These are phyloP conservation scores for Prorops nasuta DNA, from an alignment of 1,140 invertebrate genomes.

Conservation along the genomic window DNA sequence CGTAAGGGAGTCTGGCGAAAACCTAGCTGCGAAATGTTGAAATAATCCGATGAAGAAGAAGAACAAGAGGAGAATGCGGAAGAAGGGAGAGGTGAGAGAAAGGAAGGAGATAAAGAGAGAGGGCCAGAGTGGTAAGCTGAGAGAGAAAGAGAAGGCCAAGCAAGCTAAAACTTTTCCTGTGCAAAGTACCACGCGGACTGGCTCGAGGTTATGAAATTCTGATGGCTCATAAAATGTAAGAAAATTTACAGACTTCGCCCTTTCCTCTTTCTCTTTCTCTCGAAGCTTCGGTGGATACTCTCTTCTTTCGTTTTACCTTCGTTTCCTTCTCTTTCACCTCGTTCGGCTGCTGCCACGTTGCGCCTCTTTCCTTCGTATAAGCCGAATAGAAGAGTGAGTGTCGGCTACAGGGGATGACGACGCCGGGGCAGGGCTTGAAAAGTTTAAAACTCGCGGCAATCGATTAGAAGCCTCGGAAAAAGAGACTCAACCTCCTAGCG, in stretches of 20 bases:
- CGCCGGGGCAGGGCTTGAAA: conserved; percentile 34
- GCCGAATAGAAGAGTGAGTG: conserved; percentile 24
- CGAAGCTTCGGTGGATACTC: conserved; percentile 10
- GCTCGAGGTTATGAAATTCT: conserved; percentile 60
- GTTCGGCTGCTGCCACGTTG: neutral
- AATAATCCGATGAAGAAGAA: too few relatives aligned
- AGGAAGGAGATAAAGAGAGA: conserved; percentile 26
- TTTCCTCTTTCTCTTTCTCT: conserved; percentile 22
- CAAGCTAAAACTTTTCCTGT: conserved; percentile 52
- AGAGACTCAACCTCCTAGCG: conserved; percentile 26
- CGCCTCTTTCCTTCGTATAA: conserved; percentile 21
- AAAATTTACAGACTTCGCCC: conserved; percentile 57
- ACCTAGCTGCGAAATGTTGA: too few relatives aligned
- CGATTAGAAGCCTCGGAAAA: conserved; percentile 49
- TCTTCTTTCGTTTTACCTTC: conserved; percentile 7
- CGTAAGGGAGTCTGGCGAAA: too few relatives aligned
- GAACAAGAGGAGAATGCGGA: conserved; percentile 16
- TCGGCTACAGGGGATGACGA: conserved; percentile 10
- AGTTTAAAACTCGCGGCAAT: conserved; percentile 55
- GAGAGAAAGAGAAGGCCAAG: conserved; percentile 22
- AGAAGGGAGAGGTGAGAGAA: conserved; percentile 20
- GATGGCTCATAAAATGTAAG: conserved; percentile 60
- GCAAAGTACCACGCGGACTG: conserved; percentile 59
- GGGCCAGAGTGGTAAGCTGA: conserved; percentile 21
- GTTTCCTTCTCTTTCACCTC: conserved; percentile 15